Evolutionary conservation across 2,113 vertebrate genomes (phyloP).

Genomic region (Coturnix japonica): DNA sequence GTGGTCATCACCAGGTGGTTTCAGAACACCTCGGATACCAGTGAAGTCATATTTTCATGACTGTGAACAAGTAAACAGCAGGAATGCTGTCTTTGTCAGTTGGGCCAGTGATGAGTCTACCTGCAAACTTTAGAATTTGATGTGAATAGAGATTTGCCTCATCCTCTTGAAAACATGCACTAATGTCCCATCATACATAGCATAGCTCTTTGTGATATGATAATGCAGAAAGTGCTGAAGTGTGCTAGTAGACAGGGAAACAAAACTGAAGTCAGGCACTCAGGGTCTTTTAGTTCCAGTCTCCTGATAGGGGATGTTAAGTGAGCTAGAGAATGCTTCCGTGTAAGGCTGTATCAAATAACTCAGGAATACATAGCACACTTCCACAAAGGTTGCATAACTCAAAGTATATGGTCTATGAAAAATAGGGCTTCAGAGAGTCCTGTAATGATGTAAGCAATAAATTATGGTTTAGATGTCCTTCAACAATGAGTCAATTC

Average conservation of each 20-base stretch:
- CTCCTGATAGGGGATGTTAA: background rate
- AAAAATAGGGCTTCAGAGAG: background rate
- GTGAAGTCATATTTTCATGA: background rate
- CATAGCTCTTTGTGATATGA: background rate
- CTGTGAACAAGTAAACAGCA: background rate
- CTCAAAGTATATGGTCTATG: background rate
- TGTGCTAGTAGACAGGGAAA: background rate
- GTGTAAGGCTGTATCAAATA: background rate
- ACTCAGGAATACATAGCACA: background rate
- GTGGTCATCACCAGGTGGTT: background rate
- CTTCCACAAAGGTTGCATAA: background rate
- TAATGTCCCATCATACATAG: background rate
- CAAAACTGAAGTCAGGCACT: background rate
- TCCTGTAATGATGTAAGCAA: background rate
- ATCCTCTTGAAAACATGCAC: background rate
- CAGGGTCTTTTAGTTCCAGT: background rate
- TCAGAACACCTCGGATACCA: rapidly evolving
- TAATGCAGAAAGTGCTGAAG: background rate
- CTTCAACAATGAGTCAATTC: background rate
- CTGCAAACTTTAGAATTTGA: background rate
- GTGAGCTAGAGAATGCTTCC: background rate
- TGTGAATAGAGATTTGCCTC: background rate
- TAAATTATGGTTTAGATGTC: background rate
- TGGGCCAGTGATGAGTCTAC: background rate
- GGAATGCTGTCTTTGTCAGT: background rate